A percentile compares a stretch with the other conserved stretches of the same genome.
Conservation (phyloP, 2,797 vertebrate species). For the Alca torda region DNA sequence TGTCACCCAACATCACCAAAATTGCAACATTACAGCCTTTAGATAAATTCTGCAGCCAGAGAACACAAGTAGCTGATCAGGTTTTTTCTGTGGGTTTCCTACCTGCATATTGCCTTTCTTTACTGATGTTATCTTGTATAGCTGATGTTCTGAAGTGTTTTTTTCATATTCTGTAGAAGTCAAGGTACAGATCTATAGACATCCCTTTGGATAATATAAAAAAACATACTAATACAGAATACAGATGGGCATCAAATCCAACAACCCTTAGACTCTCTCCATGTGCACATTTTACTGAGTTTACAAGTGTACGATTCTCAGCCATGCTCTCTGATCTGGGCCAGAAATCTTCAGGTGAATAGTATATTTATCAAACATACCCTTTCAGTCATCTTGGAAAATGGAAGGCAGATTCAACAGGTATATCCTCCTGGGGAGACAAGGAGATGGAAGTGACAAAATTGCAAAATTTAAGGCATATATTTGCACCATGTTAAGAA, state of each 20-base stretch:
- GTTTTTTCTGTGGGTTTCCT: neutral
- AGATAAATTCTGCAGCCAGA: neutral
- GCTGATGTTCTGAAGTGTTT: neutral
- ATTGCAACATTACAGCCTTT: neutral
- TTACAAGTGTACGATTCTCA: neutral
- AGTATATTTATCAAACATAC: neutral
- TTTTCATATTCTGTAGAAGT: neutral
- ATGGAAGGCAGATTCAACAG: neutral
- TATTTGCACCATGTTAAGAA: neutral
- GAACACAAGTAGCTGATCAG: neutral
- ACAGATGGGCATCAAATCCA: neutral
- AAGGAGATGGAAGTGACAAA: neutral
- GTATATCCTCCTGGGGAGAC: neutral
- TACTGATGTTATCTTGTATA: neutral
- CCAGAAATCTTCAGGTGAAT: neutral
- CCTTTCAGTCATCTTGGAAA: neutral
- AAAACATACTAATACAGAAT: neutral
- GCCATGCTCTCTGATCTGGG: neutral
- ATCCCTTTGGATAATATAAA: neutral
- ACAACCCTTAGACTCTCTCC: neutral
- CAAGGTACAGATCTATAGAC: neutral
- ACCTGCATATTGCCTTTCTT: neutral
- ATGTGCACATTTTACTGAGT: neutral
- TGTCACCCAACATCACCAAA: neutral
- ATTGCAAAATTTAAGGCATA: neutral